Evolutionary conservation across 2,113 vertebrate genomes (phyloP), one percentile per base, ranked within the genome.

Genomic region (Plestiodon gilberti): DNA sequence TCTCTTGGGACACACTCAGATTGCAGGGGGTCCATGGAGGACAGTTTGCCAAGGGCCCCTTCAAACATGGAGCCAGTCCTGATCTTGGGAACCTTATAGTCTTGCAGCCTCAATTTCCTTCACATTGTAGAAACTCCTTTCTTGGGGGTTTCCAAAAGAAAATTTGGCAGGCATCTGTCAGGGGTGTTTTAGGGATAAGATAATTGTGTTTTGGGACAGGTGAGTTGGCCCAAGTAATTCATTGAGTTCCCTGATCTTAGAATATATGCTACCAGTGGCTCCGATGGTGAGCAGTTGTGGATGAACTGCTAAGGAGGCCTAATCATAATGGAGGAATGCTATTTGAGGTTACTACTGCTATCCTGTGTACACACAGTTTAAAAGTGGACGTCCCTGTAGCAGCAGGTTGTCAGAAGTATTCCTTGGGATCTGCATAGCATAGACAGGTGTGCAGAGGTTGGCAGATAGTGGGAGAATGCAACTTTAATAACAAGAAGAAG

Each of bases 401-500:
- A 76, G 38, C 77, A 5, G 23, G 59, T 38, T 0, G 1, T 23
- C 38, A 82, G 14, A 80, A 75, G 62, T 87, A n/a, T 40, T 64
- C 59, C 81, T 87, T 59, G 52, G 77, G 64, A 30, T 85, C 73
- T 8, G 23, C 78, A 62, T 15, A 57, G 23, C 78, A 62, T 15
- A 57, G 59, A 33, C 48, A 38, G n/a, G 59, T 81, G 59, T 30
- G 86, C 33, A 83, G 38, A 3, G 25, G 57, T 3, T 77, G 38
- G 55, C 40, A 15, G 18, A 71, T 23, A 73, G 77, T 74, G 61
- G 38, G 57, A 86, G 78, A 87, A 48, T 65, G 69, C 62, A 70
- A 87, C 69, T 87, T 88, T 80, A 87, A n/a, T n/a, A n/a, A n/a
- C n/a, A n/a, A 90, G 84, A 78, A 75, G 88, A 78, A 70, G 52